Base-by-base conservation (phyloP, 2,888 invertebrate genomes). In the Thera obeliscata region DNA sequence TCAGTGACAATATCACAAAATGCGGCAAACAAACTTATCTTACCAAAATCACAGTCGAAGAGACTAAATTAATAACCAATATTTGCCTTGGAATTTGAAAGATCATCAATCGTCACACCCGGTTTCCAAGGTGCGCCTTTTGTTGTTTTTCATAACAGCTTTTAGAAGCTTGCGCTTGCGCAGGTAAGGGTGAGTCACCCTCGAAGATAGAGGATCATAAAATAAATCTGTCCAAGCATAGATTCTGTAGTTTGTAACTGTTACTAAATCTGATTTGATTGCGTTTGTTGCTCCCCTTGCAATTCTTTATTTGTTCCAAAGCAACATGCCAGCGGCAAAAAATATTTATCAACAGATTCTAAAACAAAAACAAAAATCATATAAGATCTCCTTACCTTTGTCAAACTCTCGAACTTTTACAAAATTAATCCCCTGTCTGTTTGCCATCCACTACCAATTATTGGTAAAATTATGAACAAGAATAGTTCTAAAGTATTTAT, bases 141-240 rank as follows among this genome's bases (percentile, higher is more conserved):
- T 68, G 68, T 71, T 67, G 49, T 71, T 66, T 63, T 70, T 70
- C 63, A 66, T 67, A 69, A 69, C 68, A 59, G 67, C 56, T 66
- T 68, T 62, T 67, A 64, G 61, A 43, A 66, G 66, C 64, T 50
- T 41, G 66, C 67, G 70, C 73, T 70, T 41, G 66, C 67, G 70
- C 73, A 74, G 73, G 75, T 73, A 73, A 50, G 56, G 63, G 63
- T 69, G 65, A 62, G 43, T 65, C 68, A 65, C 58, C 68, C 60
- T 61, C 11, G 12, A 22, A 52, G 22, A 60, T 46, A 50, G 2
- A 22, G 22, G 2, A 48, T 41, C 33, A 11, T 57, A 46, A 9
- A 57, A 57, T 33, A 57, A 11, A 52, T 33, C 5, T 12, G 12
- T 50, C 50, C 2, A 12, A 12, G 12, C 2, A 22, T 7, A 50